Evolutionary conservation across 1,140 invertebrate species (phyloP).

Genomic region (Drosophila prosaltans): DNA sequence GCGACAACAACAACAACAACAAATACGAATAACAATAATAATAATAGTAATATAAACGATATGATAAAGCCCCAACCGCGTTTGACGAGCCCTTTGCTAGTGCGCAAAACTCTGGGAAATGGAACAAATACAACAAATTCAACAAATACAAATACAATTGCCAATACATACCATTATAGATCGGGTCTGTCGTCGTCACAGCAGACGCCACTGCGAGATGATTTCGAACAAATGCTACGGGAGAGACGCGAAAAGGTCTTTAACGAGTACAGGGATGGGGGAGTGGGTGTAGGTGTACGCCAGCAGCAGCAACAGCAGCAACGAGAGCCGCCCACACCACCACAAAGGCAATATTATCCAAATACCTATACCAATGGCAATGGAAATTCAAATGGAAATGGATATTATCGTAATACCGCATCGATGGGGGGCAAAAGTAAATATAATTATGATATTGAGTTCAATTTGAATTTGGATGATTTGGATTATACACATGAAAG

Average conservation of each 20-base stretch:
- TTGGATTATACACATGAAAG: constrained; percentile 35
- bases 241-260: constrained; percentile 81
- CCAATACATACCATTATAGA: constrained; percentile 81
- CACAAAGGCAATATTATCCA: constrained; percentile 49
- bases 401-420: constrained; percentile 21
- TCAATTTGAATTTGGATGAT: constrained; percentile 73
- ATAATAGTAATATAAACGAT: constrained; percentile 22
- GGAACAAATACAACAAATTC: constrained; percentile 32
- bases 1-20: constrained; percentile 37
- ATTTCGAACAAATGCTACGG: constrained; percentile 79
- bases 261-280: constrained; percentile 59
- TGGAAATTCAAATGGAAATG: constrained; percentile 23
- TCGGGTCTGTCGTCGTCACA: constrained; percentile 34
- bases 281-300: neutral
- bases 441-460: constrained; percentile 78
- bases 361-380: constrained; percentile 40
- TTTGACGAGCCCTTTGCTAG: constrained; percentile 81
- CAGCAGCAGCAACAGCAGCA: constrained; percentile 27
- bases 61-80: constrained; percentile 82
- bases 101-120: constrained; percentile 78
- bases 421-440: constrained; percentile 43
- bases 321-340: constrained; percentile 63
- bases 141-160: constrained; percentile 67
- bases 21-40: constrained; percentile 20
- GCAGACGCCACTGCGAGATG: constrained; percentile 55